Conservation (phyloP, 35 echinoderm and acorn worm genomes). For the Apostichopus japonicus region DNA sequence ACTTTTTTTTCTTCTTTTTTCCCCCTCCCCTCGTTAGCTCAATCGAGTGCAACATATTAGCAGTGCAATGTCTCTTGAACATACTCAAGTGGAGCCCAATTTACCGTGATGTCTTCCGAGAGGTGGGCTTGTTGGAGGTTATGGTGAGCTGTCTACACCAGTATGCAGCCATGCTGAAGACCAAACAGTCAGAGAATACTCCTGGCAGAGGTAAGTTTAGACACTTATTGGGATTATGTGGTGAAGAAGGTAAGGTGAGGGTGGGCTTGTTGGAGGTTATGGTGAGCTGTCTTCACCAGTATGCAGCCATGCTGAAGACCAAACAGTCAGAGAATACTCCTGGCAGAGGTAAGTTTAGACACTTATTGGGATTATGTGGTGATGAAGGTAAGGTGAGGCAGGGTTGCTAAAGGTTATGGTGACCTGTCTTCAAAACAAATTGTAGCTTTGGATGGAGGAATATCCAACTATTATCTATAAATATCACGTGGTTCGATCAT, state of each 20-base stretch:
- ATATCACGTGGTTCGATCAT: no score
- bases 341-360: constrained; percentile 13
- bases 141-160: constrained; percentile 95
- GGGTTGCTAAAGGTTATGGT: no score
- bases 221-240: no score
- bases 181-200: constrained; percentile 71
- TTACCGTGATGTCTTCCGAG: constrained; percentile 91
- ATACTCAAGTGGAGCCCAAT: constrained; percentile 76
- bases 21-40: constrained; percentile 43
- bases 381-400: no score
- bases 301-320: constrained; percentile 89
- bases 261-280: constrained; percentile 16
- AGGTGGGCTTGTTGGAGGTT: constrained; percentile 85
- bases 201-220: constrained; percentile 13
- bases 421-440: no score
- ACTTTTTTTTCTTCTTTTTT: not conserved
- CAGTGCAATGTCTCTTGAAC: constrained; percentile 72
- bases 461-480: no score
- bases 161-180: constrained; percentile 91
- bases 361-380: no score
- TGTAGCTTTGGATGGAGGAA: no score
- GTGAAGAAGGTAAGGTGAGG: no score
- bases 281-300: constrained; percentile 92
- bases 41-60: constrained; percentile 73
- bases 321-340: constrained; percentile 67